These are phyloP conservation scores for Aelia acuminata DNA, from an alignment of 2,888 invertebrate species.

Conservation along the genomic window DNA sequence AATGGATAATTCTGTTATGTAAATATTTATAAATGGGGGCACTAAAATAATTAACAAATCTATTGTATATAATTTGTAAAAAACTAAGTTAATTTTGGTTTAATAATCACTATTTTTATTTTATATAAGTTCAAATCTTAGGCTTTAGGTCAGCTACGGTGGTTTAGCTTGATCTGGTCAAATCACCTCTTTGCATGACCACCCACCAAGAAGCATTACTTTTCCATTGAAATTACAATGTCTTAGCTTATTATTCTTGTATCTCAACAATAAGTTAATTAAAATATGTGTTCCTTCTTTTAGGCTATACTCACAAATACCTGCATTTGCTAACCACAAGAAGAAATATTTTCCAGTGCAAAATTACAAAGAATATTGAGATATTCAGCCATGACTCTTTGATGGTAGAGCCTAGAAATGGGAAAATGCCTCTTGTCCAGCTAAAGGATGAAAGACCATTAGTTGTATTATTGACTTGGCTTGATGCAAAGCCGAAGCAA, in stretches of 20 bases:
- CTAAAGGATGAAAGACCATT: constrained; percentile 72
- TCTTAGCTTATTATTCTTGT: background rate
- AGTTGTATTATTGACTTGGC: constrained; percentile 86
- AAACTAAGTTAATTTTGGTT: no score
- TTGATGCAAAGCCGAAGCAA: constrained; percentile 86
- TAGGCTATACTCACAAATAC: background rate
- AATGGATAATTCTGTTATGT: no score
- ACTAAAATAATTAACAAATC: no score
- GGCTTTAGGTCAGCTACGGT: no score
- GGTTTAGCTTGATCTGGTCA: no score
- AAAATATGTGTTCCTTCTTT: background rate
- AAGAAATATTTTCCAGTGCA: constrained; percentile 47
- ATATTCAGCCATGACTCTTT: constrained; percentile 60
- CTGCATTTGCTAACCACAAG: background rate
- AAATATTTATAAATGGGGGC: no score
- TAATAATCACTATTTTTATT: no score
- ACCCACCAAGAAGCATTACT: no score
- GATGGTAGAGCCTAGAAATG: constrained; percentile 3
- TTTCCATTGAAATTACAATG: background rate
- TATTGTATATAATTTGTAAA: no score
- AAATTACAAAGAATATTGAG: constrained; percentile 60
- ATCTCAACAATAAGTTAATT: background rate
- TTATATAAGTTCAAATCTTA: no score
- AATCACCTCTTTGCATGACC: no score
- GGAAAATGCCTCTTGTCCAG: constrained; percentile 31